Conservation (phyloP, 2,113 vertebrate species). For the Clinocottus analis region DNA sequence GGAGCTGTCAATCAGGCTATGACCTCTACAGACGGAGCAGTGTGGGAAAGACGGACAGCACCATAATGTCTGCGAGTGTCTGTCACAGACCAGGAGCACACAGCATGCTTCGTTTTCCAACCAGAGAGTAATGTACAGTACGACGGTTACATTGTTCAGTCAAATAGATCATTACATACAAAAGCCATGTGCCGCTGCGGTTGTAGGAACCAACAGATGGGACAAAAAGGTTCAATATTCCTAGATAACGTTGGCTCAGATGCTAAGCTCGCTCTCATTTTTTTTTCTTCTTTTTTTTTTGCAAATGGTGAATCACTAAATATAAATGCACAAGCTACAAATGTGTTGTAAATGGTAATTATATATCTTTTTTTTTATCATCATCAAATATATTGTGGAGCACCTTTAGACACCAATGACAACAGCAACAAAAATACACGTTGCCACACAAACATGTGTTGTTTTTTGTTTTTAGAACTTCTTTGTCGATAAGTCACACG, state of each 20-base stretch:
- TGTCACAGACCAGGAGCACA: constrained; percentile 66
- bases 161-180: constrained; percentile 57
- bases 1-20: constrained; percentile 60
- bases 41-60: constrained; percentile 69
- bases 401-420: constrained; percentile 70
- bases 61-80: constrained; percentile 63
- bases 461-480: constrained; percentile 14
- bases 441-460: constrained; percentile 11
- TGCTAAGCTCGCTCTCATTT: constrained; percentile 44
- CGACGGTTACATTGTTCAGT: constrained; percentile 67
- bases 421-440: constrained; percentile 51
- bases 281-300: constrained; percentile 27
- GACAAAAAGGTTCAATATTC: constrained; percentile 47
- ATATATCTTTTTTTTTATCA: constrained; percentile 51
- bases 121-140: constrained; percentile 66
- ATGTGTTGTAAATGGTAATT: constrained; percentile 54
- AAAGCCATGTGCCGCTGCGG: constrained; percentile 53
- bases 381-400: constrained; percentile 61
- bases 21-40: constrained; percentile 61
- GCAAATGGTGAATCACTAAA: constrained; percentile 48
- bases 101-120: constrained; percentile 70
- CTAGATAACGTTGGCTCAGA: constrained; percentile 67
- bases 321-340: constrained; percentile 72
- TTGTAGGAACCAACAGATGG: constrained; percentile 46
- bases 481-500: constrained; percentile 11